phyloP scores from a whole-genome alignment of 2,888 invertebrate species.

The Chesias legatella region DNA sequence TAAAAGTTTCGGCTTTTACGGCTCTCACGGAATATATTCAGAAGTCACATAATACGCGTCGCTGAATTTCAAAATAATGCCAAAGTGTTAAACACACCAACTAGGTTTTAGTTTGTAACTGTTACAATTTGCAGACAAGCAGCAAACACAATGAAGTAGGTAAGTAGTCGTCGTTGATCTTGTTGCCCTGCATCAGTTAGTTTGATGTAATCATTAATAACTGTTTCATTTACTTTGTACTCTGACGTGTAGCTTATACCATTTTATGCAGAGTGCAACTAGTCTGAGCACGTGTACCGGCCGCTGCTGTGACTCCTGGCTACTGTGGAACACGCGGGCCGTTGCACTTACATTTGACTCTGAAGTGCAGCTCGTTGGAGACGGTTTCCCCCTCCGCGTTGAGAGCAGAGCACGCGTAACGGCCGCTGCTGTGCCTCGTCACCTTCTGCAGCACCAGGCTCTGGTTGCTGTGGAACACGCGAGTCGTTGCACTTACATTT shows the following conservation, averaged over 20 bases:
- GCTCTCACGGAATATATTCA: slow-evolving; percentile 5
- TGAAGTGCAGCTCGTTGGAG: slow-evolving; percentile 88
- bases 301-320: slow-evolving; percentile 92
- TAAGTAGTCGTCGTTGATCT: background rate
- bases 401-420: slow-evolving; percentile 94
- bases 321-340: slow-evolving; percentile 93
- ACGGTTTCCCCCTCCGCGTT: no score
- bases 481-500: no score
- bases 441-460: no score
- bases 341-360: no score
- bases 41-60: slow-evolving; percentile 3
- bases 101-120: no score
- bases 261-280: no score
- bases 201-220: no score
- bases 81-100: no score
- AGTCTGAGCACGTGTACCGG: slow-evolving; percentile 92
- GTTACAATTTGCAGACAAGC: no score
- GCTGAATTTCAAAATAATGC: background rate
- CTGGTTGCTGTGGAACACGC: slow-evolving; percentile 95
- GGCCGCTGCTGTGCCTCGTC: slow-evolving; percentile 90
- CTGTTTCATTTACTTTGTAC: no score
- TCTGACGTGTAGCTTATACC: slow-evolving; percentile 88
- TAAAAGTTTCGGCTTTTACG: slow-evolving; percentile 12
- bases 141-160: no score
- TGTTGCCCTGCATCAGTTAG: no score